Percentiles rank a stretch among this genome's conserved stretches.
Evolutionary conservation across 1,140 invertebrate species (phyloP).

Genomic region (Habropoda laboriosa): DNA sequence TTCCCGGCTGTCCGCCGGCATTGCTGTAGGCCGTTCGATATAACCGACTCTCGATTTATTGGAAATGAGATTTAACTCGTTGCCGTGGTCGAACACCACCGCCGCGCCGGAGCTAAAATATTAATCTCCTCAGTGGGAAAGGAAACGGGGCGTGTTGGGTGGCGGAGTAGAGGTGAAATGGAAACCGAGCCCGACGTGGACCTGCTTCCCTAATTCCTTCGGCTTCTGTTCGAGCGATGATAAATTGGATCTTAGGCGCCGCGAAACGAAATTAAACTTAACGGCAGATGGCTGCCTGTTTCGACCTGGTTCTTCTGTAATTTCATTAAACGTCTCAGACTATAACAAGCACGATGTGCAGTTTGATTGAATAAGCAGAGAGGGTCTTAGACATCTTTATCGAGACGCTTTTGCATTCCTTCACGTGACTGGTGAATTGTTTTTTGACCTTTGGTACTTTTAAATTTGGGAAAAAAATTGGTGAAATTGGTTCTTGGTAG

Average conservation of each 20-base stretch:
- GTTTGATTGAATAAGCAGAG: background rate
- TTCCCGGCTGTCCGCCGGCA: background rate
- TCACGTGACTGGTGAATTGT: too few species aligned
- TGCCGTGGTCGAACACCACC: background rate
- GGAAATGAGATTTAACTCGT: conserved; percentile 34
- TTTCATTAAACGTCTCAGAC: background rate
- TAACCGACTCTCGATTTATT: conserved; percentile 32
- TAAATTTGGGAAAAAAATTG: too few species aligned
- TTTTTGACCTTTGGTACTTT: too few species aligned
- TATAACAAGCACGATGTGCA: background rate
- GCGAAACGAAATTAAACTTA: background rate
- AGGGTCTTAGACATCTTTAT: too few species aligned
- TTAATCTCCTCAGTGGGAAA: conserved; percentile 4
- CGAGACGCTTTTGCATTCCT: too few species aligned
- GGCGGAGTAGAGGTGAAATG: too few species aligned
- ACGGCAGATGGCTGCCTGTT: background rate
- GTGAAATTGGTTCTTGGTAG: too few species aligned
- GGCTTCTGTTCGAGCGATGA: background rate
- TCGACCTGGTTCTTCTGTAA: background rate
- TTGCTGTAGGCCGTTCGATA: conserved; percentile 9
- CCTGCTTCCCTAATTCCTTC: conserved; percentile 6
- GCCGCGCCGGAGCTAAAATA: conserved; percentile 10
- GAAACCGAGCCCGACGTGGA: background rate
- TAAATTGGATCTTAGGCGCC: background rate
- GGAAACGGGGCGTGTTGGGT: background rate